Evolutionary conservation across 2,113 vertebrate species (phyloP), one percentile per base, ranked within the genome.

Genomic region (Entomyzon cyanotis): DNA sequence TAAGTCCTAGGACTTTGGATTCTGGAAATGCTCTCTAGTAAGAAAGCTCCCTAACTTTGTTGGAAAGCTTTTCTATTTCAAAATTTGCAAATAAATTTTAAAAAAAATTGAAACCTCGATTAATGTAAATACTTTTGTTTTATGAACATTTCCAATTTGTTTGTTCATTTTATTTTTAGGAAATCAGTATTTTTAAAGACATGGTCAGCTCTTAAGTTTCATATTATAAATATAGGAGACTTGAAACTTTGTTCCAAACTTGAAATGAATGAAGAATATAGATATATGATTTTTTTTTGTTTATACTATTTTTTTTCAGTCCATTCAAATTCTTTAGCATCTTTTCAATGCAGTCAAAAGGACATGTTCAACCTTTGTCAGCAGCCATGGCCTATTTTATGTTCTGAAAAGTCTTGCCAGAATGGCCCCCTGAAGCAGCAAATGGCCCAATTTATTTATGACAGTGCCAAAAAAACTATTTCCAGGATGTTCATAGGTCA

Each of bases 401-500:
- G 27, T 86, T 60, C 76, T 70, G 31, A 95, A 88, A 89, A 69
- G 33, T n/a, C 64, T 52, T 93, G 12, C 78, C 28, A 35, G 62
- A 93, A 83, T 58, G 21, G 27, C 2, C 14, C 39, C 76, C 56
- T 83, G 28, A 86, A 94, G 60, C 82, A 92, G 86, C 30, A 86
- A 93, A 94, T 71, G 47, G 69, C 44, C 47, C 76, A 42, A 39
- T 92, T 96, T 96, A 95, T 96, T 97, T 96, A 96, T 84, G 80
- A 90, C n/a, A 56, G 28, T 78, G 79, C 42, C 79, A 90, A 96
- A 86, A 89, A 94, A 80, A 35, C 78, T 74, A 60, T 95, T 96
- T 95, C 59, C 79, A 90, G 52, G 82, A 88, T 92, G 76, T 87
- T 84, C 73, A 7, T 92, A 92, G 92, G 94, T 96, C 90, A 96